Conservation (phyloP, 1,140 invertebrate genomes). For the Globodera ellingtonae region DNA sequence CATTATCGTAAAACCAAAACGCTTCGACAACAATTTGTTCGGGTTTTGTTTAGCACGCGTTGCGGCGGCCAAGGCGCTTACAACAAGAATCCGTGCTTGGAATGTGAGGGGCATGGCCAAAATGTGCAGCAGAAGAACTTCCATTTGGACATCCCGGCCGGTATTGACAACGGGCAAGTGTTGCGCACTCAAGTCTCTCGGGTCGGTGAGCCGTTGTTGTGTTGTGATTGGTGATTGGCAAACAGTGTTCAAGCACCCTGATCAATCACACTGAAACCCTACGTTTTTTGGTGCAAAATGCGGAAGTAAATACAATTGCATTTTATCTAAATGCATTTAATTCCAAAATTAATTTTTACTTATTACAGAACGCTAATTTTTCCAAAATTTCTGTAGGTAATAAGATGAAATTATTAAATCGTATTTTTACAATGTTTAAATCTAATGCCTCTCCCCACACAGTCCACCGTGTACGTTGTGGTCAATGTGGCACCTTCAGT, state of each 20-base stretch:
- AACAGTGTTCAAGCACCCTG: no score
- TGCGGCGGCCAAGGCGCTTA: conserved; percentile 84
- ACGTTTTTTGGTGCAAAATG: no score
- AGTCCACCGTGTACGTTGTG: conserved; percentile 44
- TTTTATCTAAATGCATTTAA: no score
- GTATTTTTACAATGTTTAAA: no score
- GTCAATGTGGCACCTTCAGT: conserved; percentile 80
- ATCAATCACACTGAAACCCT: no score
- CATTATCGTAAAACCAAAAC: neutral
- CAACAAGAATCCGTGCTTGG: conserved; percentile 86
- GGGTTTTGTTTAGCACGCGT: conserved; percentile 69
- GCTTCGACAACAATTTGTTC: neutral
- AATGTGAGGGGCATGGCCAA: conserved; percentile 90
- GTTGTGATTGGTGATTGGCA: no score
- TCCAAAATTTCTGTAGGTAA: no score
- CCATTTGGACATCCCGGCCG: conserved; percentile 92
- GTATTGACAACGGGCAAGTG: conserved; percentile 79
- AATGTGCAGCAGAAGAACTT: conserved; percentile 85
- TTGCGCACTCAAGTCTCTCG: conserved; percentile 86
- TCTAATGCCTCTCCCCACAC: neutral
- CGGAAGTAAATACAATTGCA: no score
- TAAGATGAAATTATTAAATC: no score
- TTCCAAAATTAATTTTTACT: no score
- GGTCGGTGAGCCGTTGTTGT: conserved; percentile 31
- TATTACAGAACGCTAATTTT: no score